Percentiles rank a stretch among this genome's conserved stretches.
phyloP scores from a whole-genome alignment of 2,888 invertebrate species.

The Saturnia pavonia region DNA sequence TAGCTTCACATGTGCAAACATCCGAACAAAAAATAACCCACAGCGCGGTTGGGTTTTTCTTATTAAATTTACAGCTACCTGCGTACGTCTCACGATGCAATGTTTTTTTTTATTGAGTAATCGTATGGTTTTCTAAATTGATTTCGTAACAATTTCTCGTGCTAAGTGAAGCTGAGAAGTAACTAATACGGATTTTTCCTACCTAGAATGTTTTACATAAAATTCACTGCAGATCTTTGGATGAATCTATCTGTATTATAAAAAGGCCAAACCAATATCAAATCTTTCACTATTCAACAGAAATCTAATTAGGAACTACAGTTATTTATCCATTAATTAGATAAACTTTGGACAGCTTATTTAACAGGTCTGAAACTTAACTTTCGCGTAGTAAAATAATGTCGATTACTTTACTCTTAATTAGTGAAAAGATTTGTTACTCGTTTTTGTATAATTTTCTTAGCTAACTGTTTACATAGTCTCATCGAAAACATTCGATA shows the following conservation, averaged over 20 bases:
- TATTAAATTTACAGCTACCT: slow-evolving; percentile 55
- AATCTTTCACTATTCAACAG: background rate
- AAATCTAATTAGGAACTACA: background rate
- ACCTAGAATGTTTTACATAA: too few species aligned
- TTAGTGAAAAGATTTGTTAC: background rate
- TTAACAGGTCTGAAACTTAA: background rate
- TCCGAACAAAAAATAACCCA: slow-evolving; percentile 42
- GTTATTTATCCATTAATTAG: background rate
- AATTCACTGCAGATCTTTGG: background rate
- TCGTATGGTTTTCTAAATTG: background rate
- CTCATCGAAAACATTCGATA: background rate
- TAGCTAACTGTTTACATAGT: background rate
- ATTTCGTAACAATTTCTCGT: background rate
- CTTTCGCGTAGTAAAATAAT: background rate
- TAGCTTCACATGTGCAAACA: slow-evolving; percentile 22
- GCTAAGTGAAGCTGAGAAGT: background rate
- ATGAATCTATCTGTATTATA: background rate
- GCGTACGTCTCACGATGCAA: slow-evolving; percentile 10
- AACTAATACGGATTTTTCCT: background rate
- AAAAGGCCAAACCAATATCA: too few species aligned
- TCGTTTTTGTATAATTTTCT: background rate
- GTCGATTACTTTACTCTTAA: background rate
- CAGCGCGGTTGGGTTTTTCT: slow-evolving; percentile 45
- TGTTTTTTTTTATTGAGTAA: background rate
- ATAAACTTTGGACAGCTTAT: background rate